These are phyloP conservation scores for Volucella inflata DNA, from an alignment of 2,888 invertebrate genomes.

Conservation along the genomic window DNA sequence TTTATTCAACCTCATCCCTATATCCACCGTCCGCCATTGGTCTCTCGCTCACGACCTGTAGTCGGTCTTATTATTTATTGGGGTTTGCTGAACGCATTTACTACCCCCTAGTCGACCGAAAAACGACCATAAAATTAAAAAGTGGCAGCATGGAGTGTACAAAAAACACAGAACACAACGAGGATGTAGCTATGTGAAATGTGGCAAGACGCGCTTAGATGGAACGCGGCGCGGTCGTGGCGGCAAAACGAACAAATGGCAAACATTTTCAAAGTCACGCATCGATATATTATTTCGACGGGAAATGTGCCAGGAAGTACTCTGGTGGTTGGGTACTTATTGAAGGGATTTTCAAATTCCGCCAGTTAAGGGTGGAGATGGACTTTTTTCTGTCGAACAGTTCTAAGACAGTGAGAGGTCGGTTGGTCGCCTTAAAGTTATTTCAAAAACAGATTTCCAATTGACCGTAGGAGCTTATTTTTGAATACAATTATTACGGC, in stretches of 20 bases:
- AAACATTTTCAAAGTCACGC: slow-evolving; percentile 71
- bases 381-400: not conserved
- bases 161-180: slow-evolving; percentile 5
- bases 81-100: slow-evolving; percentile 65
- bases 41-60: slow-evolving; percentile 13
- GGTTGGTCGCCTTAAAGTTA: not conserved
- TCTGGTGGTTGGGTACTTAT: slow-evolving; percentile 40
- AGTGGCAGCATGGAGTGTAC: slow-evolving; percentile 55
- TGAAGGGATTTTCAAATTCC: slow-evolving; percentile 13
- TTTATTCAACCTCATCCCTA: not conserved
- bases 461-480: too few relatives aligned
- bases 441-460: too few relatives aligned
- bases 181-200: not conserved
- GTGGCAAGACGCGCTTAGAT: not conserved
- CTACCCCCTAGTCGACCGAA: slow-evolving; percentile 64
- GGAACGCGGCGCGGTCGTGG: not conserved
- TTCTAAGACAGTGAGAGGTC: not conserved
- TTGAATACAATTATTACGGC: too few relatives aligned
- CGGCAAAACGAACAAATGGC: slow-evolving; percentile 42
- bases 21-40: too few relatives aligned
- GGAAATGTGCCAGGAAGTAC: slow-evolving; percentile 64
- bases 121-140: slow-evolving; percentile 74
- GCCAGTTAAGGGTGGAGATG: not conserved
- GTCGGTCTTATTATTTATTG: slow-evolving; percentile 70
- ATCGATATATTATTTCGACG: slow-evolving; percentile 55